phyloP scores from a whole-genome alignment of 2,113 vertebrate species.

The Cheirogaleus medius region DNA sequence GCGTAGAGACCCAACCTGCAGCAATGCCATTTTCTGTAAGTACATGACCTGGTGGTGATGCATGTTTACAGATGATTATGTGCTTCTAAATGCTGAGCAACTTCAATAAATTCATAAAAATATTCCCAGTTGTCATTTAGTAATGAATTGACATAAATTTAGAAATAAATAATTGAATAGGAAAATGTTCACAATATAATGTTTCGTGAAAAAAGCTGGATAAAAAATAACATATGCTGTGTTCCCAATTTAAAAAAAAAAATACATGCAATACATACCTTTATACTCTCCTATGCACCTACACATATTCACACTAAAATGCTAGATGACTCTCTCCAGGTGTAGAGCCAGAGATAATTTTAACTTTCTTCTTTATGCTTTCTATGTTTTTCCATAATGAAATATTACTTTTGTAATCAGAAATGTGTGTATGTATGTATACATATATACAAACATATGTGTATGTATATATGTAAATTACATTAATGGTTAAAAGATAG shows the following conservation, averaged over 20 bases:
- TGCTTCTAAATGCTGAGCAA: background rate
- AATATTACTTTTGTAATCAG: background rate
- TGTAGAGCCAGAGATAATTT: background rate
- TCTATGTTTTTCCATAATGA: conserved; percentile 14
- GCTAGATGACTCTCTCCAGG: background rate
- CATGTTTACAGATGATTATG: background rate
- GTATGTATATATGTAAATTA: background rate
- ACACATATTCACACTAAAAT: background rate
- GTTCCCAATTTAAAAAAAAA: conserved; percentile 30
- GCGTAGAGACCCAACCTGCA: conserved; percentile 78
- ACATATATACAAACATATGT: background rate
- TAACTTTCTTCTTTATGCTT: conserved; percentile 2
- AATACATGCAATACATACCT: background rate
- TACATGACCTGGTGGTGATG: conserved; percentile 32
- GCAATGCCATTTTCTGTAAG: conserved; percentile 83
- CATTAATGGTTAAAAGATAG: conserved; percentile 28
- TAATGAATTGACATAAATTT: background rate
- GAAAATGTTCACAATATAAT: conserved; percentile 1
- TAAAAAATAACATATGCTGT: background rate
- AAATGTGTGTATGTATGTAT: background rate
- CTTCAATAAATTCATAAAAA: background rate
- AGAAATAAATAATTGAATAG: background rate
- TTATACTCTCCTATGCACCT: background rate
- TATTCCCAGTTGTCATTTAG: background rate
- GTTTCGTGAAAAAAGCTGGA: conserved; percentile 13